phyloP scores from a whole-genome alignment of 2,888 invertebrate genomes.

The Diarsia dahlii region DNA sequence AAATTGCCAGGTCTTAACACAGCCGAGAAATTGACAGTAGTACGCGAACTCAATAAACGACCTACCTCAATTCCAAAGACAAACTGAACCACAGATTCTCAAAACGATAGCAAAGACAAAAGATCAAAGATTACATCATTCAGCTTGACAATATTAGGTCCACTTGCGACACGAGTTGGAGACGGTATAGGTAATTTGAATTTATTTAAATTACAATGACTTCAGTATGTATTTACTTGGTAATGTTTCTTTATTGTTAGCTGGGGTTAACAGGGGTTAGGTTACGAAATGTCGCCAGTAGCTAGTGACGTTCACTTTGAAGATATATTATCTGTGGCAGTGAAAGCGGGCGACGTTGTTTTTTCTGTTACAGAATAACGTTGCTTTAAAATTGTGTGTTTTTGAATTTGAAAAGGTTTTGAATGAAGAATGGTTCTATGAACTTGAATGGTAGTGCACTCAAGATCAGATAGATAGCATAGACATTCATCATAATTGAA shows the following conservation, averaged over 20 bases:
- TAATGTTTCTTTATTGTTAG: slow-evolving; percentile 82
- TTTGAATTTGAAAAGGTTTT: slow-evolving; percentile 41
- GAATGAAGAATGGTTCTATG: slow-evolving; percentile 5
- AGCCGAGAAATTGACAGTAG: slow-evolving; percentile 63
- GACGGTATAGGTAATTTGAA: slow-evolving; percentile 82
- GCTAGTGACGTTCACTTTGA: slow-evolving; percentile 56
- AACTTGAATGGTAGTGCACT: slow-evolving; percentile 16
- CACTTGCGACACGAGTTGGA: slow-evolving; percentile 77
- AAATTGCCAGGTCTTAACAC: slow-evolving; percentile 27
- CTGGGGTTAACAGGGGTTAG: slow-evolving; percentile 83
- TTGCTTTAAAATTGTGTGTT: slow-evolving; percentile 10
- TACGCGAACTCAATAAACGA: slow-evolving; percentile 72
- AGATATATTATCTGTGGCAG: slow-evolving; percentile 66
- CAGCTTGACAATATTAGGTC: slow-evolving; percentile 63
- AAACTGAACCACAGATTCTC: slow-evolving; percentile 56
- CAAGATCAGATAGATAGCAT: not conserved
- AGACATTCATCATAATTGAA: not conserved
- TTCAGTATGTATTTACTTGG: slow-evolving; percentile 84
- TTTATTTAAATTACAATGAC: slow-evolving; percentile 89
- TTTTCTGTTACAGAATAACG: slow-evolving; percentile 48
- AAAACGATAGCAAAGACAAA: slow-evolving; percentile 65
- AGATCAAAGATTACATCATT: slow-evolving; percentile 75
- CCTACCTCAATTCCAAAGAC: slow-evolving; percentile 73
- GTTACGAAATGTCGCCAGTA: slow-evolving; percentile 79
- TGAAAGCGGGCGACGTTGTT: slow-evolving; percentile 59